These are phyloP conservation scores for Latrodectus hesperus DNA, from an alignment of 2,888 invertebrate species.

Conservation along the genomic window DNA sequence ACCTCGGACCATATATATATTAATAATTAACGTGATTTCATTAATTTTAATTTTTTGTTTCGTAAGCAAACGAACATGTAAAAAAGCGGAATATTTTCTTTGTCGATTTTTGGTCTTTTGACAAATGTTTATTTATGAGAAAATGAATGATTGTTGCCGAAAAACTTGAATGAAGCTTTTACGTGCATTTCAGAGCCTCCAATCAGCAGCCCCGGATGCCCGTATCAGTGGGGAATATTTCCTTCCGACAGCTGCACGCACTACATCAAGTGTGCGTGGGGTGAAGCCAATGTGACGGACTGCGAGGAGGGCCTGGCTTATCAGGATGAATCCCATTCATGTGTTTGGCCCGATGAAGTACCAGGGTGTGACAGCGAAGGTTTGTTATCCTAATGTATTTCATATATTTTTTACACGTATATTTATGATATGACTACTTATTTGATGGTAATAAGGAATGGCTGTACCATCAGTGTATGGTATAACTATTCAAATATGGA, in stretches of 20 bases:
- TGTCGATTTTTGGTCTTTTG: not conserved
- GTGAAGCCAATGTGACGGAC: slow-evolving; percentile 82
- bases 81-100: too few relatives aligned
- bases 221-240: slow-evolving; percentile 87
- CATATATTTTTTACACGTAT: too few relatives aligned
- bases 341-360: slow-evolving; percentile 95
- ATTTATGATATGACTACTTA: too few relatives aligned
- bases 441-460: too few relatives aligned
- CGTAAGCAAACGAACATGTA: too few relatives aligned
- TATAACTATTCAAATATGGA: too few relatives aligned
- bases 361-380: slow-evolving; percentile 91
- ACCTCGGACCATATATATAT: too few relatives aligned
- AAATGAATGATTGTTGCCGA: not conserved
- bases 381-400: slow-evolving; percentile 73
- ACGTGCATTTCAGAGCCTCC: slow-evolving; percentile 68
- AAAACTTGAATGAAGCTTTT: not conserved
- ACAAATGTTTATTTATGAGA: not conserved
- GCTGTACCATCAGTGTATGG: too few relatives aligned
- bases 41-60: too few relatives aligned
- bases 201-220: slow-evolving; percentile 72
- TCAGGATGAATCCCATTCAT: slow-evolving; percentile 89
- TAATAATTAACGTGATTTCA: too few relatives aligned
- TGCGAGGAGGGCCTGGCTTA: slow-evolving; percentile 90
- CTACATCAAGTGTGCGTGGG: slow-evolving; percentile 89
- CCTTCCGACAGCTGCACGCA: slow-evolving; percentile 87